Evolutionary conservation across 2,888 invertebrate genomes (phyloP).

Genomic region (Subacronicta megacephala): DNA sequence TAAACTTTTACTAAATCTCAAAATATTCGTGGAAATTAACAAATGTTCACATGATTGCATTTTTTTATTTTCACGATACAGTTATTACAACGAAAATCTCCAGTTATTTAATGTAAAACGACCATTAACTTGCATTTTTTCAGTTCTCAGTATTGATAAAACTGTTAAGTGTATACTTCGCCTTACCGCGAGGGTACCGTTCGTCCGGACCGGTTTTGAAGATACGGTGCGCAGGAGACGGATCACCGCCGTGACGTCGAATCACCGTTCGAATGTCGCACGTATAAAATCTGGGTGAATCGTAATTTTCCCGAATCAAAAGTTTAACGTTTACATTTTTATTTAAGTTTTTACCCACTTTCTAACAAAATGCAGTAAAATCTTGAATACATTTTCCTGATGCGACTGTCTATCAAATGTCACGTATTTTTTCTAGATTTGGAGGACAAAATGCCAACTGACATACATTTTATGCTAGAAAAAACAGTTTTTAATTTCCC

Average conservation of each 20-base stretch:
- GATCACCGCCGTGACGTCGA: slow-evolving; percentile 54
- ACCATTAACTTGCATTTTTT: slow-evolving; percentile 8
- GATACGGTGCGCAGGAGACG: slow-evolving; percentile 57
- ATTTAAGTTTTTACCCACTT: neutral
- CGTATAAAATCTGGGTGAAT: slow-evolving; percentile 43
- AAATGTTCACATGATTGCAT: neutral
- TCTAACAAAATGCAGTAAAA: neutral
- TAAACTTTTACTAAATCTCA: neutral
- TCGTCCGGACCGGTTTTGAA: too few species aligned
- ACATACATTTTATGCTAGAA: too few species aligned
- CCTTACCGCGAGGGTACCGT: slow-evolving; percentile 42
- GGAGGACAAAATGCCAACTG: too few species aligned
- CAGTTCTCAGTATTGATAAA: slow-evolving; percentile 29
- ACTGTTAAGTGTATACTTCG: slow-evolving; percentile 29
- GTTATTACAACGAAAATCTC: slow-evolving; percentile 14
- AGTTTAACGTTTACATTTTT: slow-evolving; percentile 12
- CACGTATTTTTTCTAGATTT: too few species aligned
- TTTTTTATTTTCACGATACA: neutral
- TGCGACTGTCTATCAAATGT: neutral
- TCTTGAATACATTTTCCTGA: neutral
- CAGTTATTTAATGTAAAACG: neutral
- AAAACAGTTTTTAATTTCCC: too few species aligned
- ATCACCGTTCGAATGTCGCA: slow-evolving; percentile 41
- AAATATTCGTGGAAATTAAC: neutral
- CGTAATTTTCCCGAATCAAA: slow-evolving; percentile 37